Evolutionary conservation across 2,797 vertebrate genomes (phyloP), one percentile per base, ranked within the genome.

Genomic region (Pipistrellus kuhlii): DNA sequence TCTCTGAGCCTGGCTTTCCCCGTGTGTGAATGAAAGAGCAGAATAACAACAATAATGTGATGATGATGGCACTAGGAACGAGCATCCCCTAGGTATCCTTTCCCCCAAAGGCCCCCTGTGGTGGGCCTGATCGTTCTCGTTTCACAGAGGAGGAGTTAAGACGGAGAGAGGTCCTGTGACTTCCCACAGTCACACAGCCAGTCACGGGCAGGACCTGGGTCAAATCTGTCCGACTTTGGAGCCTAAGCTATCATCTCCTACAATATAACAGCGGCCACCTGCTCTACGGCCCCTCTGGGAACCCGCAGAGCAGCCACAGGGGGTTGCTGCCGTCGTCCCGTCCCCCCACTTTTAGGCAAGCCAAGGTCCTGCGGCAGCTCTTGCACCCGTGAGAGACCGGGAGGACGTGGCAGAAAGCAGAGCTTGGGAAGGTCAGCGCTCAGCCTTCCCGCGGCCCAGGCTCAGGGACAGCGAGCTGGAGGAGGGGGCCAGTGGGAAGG

Each of bases 1-100:
- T 71, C 91, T 91, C 92, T 80, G 87, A 66, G 75, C 66, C 66
- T 8, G 4, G 90, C 48, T 88, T 38, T 57, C 38, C 62, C 64
- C 32, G 0, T 20, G 10, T 13, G n/a, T 59, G 13, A 82, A 17
- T 4, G 72, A 75, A 82, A 92, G 53, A 8, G 18, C 51, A 27
- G 48, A 23, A 32, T 20, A 38, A 44, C 20, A 30, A 44, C 21
- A 53, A 14, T 25, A 11, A 57, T 35, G 44, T 44, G 17, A 41
- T 30, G 9, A 41, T 27, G 8, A 35, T 27, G 2, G 51, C 35
- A 35, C 38, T 71, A 11, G 25, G 64, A 13, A 21, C 1, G 17
- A 59, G 21, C 25, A 2, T 30, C 32, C n/a, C 14, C 35, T 20
- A 64, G 82, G 8, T 5, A 3, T 0, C 44, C 2, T 3, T 35